Base-by-base conservation (phyloP, 2,113 vertebrate species). In the Entosphenus tridentatus region DNA sequence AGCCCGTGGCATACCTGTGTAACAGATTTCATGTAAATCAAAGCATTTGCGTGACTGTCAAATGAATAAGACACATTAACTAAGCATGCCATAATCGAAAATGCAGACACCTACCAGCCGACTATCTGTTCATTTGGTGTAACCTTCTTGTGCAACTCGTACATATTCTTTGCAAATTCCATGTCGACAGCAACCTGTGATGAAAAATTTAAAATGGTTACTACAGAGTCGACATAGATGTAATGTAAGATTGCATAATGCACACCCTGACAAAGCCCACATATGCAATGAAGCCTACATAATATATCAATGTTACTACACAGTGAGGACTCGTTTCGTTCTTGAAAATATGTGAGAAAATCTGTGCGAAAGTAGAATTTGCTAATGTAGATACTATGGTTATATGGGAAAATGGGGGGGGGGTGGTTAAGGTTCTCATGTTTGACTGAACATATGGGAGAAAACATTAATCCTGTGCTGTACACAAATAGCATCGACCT, bases 101-200 rank as follows among this genome's bases (percentile, higher is more conserved):
- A 39, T 65, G 17, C 11, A 5, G 7, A 2, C 11, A 69, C 67
- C 70, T 74, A 96, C 93, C 93, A 98, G 74, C 93, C 93, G 12
- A 98, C 74, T 73, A 98, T 98, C 72, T 95, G 84, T 74, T 98
- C 93, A 18, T 85, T 92, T 55, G 89, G 87, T 5, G 91, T 89
- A 57, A 98, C 92, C 73, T 96, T 87, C 81, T 95, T 96, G 77
- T 98, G 93, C 17, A 98, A 75, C 73, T 96, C 93, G 12, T 96
- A 98, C 93, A 98, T 98, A 78, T 96, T 98, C 80, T 98, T 98
- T 14, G 93, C 93, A 68, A 98, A 98, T 73, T 98, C 93, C 93
- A 98, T 98, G 75, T 98, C 93, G 70, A 98, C 93, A 7, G 92
- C 93, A 70, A 96, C 93, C 93, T 98, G 73, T 8, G 55, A 65